These are phyloP conservation scores for Rotaria socialis DNA, from an alignment of 2,888 invertebrate genomes.

Conservation along the genomic window DNA sequence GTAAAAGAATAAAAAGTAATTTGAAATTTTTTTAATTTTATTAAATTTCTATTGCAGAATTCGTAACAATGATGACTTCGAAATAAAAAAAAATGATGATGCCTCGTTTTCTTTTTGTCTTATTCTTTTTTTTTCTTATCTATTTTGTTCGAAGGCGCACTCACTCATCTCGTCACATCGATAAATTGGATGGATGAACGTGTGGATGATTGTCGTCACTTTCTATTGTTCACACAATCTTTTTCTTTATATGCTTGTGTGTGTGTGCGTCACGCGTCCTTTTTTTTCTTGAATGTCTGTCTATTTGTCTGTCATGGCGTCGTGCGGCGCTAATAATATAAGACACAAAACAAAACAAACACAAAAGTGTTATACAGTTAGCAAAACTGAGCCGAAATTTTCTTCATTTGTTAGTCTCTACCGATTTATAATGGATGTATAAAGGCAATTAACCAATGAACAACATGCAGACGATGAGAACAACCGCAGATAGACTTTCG, in stretches of 20 bases:
- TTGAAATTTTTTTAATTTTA: not conserved
- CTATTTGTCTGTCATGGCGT: constrained; percentile 14
- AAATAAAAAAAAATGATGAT: not conserved
- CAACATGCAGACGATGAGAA: not conserved
- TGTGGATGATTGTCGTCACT: constrained; percentile 23
- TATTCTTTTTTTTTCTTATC: constrained; percentile 26
- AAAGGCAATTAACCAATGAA: not conserved
- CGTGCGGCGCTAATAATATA: constrained; percentile 10
- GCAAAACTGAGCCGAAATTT: not conserved
- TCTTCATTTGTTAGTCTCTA: not conserved
- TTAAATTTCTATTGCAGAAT: constrained; percentile 53
- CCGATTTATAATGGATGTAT: not conserved
- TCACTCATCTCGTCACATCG: constrained; percentile 7
- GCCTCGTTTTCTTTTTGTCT: constrained; percentile 11
- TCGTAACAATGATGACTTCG: constrained; percentile 36
- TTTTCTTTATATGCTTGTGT: not conserved
- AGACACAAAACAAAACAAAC: not conserved
- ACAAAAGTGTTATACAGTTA: not conserved
- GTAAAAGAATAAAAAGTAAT: not conserved
- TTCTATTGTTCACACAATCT: constrained; percentile 21
- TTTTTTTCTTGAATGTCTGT: constrained; percentile 26
- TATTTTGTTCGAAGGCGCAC: constrained; percentile 11
- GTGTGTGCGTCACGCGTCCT: constrained; percentile 1
- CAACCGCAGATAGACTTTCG: not conserved
- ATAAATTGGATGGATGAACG: constrained; percentile 23